phyloP scores from a whole-genome alignment of 2,888 invertebrate genomes.

The Sinopyrophorus schimmeli region DNA sequence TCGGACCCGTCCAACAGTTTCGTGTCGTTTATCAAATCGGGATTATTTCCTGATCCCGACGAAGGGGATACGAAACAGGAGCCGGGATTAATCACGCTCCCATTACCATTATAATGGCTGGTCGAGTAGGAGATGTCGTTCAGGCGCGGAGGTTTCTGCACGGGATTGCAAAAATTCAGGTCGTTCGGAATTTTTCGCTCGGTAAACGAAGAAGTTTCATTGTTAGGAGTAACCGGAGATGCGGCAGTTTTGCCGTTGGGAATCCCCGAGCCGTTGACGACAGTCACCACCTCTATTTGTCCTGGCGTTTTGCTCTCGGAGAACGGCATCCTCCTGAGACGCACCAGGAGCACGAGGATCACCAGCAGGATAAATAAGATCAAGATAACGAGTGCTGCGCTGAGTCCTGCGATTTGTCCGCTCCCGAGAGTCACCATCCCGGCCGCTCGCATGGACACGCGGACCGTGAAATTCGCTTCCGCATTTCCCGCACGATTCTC shows the following conservation, averaged over 20 bases:
- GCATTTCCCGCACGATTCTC: constrained; percentile 87
- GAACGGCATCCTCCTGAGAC: constrained; percentile 72
- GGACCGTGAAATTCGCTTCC: constrained; percentile 87
- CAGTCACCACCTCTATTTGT: constrained; percentile 71
- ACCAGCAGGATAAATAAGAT: constrained; percentile 74
- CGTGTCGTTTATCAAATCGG: constrained; percentile 84
- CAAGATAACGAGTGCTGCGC: constrained; percentile 78
- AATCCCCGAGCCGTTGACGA: constrained; percentile 58
- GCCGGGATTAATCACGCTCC: constrained; percentile 65
- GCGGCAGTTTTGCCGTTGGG: constrained; percentile 58
- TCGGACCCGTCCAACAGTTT: constrained; percentile 65
- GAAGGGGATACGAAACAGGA: constrained; percentile 75
- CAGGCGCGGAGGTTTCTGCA: constrained; percentile 71
- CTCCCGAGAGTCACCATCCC: constrained; percentile 82
- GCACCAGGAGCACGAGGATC: constrained; percentile 73
- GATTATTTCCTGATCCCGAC: constrained; percentile 76
- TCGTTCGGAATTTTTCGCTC: constrained; percentile 55
- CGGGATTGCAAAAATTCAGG: constrained; percentile 63
- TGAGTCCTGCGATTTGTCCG: constrained; percentile 83
- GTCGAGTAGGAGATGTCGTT: constrained; percentile 72
- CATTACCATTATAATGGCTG: constrained; percentile 69
- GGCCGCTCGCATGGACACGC: constrained; percentile 75
- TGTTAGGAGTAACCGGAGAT: constrained; percentile 56
- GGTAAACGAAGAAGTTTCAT: constrained; percentile 56
- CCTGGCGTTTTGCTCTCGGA: constrained; percentile 78